A percentile compares a stretch with the other conserved stretches of the same genome.
These are phyloP conservation scores for Machimus atricapillus DNA, from an alignment of 2,888 invertebrate genomes.

Conservation along the genomic window DNA sequence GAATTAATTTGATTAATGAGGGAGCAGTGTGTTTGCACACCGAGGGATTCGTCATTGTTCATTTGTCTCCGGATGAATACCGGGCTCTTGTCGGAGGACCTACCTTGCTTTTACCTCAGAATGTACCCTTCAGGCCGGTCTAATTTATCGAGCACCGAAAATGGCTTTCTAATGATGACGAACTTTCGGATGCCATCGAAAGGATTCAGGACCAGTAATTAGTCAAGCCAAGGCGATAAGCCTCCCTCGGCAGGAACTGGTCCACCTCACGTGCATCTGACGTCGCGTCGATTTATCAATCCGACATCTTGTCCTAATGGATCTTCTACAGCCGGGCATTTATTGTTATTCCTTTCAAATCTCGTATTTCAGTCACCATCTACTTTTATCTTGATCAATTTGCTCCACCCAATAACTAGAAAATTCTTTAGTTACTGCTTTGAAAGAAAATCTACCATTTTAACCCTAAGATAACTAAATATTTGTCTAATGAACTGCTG, in stretches of 20 bases:
- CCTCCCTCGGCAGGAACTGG: not conserved
- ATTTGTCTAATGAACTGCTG: too few species aligned
- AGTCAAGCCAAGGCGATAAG: constrained; percentile 6
- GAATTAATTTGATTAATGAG: constrained; percentile 48
- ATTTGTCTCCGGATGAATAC: constrained; percentile 23
- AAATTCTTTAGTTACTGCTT: too few species aligned
- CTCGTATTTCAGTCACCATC: not conserved
- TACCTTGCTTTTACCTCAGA: constrained; percentile 14
- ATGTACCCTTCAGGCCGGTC: not conserved
- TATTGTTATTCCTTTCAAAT: not conserved
- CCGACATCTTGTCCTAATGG: not conserved
- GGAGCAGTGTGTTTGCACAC: constrained; percentile 37
- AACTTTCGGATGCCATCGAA: constrained; percentile 6
- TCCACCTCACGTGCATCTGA: not conserved
- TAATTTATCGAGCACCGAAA: constrained; percentile 14
- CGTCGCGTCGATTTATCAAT: constrained; percentile 45
- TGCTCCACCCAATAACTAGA: too few species aligned
- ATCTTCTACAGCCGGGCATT: not conserved
- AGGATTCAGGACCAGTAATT: not conserved
- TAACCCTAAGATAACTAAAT: too few species aligned
- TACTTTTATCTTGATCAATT: too few species aligned
- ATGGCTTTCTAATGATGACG: constrained; percentile 34
- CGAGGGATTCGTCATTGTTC: constrained; percentile 24
- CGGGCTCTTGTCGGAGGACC: not conserved
- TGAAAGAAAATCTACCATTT: too few species aligned